Base-by-base conservation (phyloP, 2,797 vertebrate species). In the Melanotaenia boesemani region DNA sequence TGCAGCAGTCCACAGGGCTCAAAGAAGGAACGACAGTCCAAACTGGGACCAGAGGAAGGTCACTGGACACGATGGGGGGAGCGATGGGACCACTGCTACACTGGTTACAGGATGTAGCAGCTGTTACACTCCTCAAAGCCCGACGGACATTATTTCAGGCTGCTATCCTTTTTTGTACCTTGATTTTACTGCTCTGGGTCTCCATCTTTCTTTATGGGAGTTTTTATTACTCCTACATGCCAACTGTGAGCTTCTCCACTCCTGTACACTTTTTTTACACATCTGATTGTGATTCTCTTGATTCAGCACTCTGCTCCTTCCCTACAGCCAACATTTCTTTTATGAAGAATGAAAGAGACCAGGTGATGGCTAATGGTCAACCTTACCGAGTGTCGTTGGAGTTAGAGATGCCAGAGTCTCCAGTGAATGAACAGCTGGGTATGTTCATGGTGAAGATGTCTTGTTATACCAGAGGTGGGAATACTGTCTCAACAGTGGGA, bases 201-300 rank as follows among this genome's bases (percentile, higher is more conserved):
- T 95, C 97, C 6, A 84, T 97, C 54, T 98, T 98, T 79, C 94
- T 98, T 6, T 98, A 98, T 3, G 97, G 96, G 34, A 97, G 96
- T 87, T 98, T 98, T 92, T 98, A 98, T 84, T 98, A 97, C 78
- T 97, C 97, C 63, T 97, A 97, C 88, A 97, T 98, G 96, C 97
- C 97, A 6, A 95, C 95, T 0, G 96, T 96, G 83, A 97, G 96
- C 92, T 97, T 96, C 82, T 93, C 95, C 76, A 96, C 96, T 39
- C 96, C 97, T 0, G 96, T 97, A 39, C 94, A 98, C 82, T 96
- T 95, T 88, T 86, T 90, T 66, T 97, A 96, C 94, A 93, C 93
- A 90, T 92, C 96, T 0, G 96, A 96, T 65, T 98, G 97, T 63
- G 92, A 93, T 7, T 60, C 88, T 9, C 76, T 92, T 0, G 75